A percentile compares a stretch with the other conserved stretches of the same genome.
These are phyloP conservation scores for Atractosteus spatula DNA, from an alignment of 2,113 vertebrate genomes.

Conservation along the genomic window DNA sequence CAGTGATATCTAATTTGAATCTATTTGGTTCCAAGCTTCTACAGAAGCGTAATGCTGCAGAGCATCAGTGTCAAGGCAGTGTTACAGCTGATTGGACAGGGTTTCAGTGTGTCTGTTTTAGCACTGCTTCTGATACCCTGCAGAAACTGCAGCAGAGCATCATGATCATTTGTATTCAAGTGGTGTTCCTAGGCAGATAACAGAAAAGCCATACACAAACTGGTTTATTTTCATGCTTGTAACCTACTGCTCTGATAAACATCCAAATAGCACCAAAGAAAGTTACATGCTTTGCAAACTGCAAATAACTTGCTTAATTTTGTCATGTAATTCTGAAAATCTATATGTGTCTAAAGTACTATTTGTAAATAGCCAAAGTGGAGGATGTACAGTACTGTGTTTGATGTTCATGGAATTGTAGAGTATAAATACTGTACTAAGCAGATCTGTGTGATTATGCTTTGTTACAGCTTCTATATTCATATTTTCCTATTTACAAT, in stretches of 20 bases:
- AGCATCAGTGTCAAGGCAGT: neutral
- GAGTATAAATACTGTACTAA: too few relatives aligned
- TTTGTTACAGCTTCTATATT: too few relatives aligned
- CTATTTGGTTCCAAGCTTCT: neutral
- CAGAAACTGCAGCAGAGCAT: conserved; percentile 3
- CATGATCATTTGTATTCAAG: conserved; percentile 8
- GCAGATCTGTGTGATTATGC: too few relatives aligned
- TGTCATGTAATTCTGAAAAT: neutral
- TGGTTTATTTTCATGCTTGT: neutral
- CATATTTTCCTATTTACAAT: too few relatives aligned
- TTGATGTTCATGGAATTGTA: too few relatives aligned
- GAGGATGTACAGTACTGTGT: too few relatives aligned
- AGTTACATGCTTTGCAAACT: neutral
- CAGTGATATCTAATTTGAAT: neutral
- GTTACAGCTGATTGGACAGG: conserved; percentile 5
- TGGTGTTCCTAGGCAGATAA: conserved; percentile 10
- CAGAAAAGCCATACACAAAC: conserved; percentile 9
- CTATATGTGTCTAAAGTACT: neutral
- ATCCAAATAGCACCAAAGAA: neutral
- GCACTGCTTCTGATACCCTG: neutral
- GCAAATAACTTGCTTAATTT: neutral
- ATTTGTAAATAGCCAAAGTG: too few relatives aligned
- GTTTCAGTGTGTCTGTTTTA: conserved; percentile 2
- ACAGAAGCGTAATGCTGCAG: conserved; percentile 1
- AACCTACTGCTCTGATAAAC: neutral